Evolutionary conservation across 2,888 invertebrate species (phyloP).

Genomic region (Resseliella maxima): DNA sequence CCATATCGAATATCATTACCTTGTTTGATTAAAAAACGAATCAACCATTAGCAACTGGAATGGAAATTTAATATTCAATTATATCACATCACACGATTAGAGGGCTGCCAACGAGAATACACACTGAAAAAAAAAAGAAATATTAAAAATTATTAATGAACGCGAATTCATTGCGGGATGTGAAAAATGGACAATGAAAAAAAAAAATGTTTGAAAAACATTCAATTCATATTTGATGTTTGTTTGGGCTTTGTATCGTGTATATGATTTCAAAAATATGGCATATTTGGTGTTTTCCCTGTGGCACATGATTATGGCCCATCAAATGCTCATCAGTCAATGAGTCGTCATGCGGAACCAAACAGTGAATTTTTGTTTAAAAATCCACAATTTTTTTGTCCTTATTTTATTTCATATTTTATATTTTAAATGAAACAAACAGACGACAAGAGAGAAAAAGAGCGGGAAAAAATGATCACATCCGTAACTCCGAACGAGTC

Average conservation of each 20-base stretch:
- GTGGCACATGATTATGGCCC: background rate
- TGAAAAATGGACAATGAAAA: background rate
- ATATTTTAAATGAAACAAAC: constrained; percentile 43
- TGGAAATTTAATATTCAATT: constrained; percentile 51
- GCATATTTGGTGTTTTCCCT: constrained; percentile 6
- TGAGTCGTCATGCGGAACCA: constrained; percentile 35
- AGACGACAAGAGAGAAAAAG: background rate
- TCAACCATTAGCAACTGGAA: constrained; percentile 24
- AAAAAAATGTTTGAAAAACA: background rate
- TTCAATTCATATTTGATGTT: background rate
- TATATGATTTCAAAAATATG: background rate
- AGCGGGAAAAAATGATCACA: background rate
- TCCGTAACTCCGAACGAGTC: constrained; percentile 5
- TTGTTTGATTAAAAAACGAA: constrained; percentile 31
- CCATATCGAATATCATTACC: constrained; percentile 43
- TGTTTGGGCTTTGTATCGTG: background rate
- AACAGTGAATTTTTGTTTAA: background rate
- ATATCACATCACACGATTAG: constrained; percentile 31
- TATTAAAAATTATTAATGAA: constrained; percentile 17
- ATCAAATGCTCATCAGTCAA: constrained; percentile 49
- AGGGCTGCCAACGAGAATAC: background rate
- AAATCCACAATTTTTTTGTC: background rate
- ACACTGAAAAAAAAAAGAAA: background rate
- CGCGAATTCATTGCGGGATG: constrained; percentile 28
- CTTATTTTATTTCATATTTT: constrained; percentile 26